phyloP scores from a whole-genome alignment of 2,888 invertebrate species.

The Caenorhabditis imperialis region DNA sequence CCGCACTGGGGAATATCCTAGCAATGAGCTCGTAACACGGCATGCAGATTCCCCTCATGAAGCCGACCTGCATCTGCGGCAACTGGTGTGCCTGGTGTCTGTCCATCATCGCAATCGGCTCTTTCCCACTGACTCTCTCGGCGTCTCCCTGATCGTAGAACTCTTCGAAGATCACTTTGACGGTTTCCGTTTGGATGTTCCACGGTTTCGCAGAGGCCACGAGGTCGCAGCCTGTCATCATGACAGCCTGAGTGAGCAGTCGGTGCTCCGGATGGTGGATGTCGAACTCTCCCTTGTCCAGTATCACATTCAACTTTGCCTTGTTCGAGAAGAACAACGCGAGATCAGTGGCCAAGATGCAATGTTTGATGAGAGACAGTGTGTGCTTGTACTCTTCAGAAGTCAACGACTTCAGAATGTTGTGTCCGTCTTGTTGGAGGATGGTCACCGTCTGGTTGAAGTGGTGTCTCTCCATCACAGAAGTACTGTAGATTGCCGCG shows the following conservation, averaged over 20 bases:
- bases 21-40: constrained; percentile 86
- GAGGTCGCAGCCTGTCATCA: constrained; percentile 89
- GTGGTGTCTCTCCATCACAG: constrained; percentile 90
- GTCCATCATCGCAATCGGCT: constrained; percentile 89
- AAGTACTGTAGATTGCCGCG: constrained; percentile 88
- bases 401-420: constrained; percentile 83
- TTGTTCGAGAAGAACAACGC: constrained; percentile 88
- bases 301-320: constrained; percentile 67
- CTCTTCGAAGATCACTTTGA: constrained; percentile 87
- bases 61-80: constrained; percentile 87
- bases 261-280: constrained; percentile 85
- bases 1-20: constrained; percentile 84
- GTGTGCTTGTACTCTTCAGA: constrained; percentile 81
- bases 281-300: constrained; percentile 80
- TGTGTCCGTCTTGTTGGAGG: constrained; percentile 89
- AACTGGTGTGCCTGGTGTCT: constrained; percentile 85
- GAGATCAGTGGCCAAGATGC: constrained; percentile 89
- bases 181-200: constrained; percentile 87
- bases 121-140: constrained; percentile 84
- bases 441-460: constrained; percentile 91
- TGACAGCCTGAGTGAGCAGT: constrained; percentile 84
- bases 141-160: constrained; percentile 88
- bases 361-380: constrained; percentile 85
- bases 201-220: constrained; percentile 90
- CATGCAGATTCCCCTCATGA: constrained; percentile 86